Conservation (phyloP, 2,113 vertebrate genomes). For the Oplegnathus fasciatus region DNA sequence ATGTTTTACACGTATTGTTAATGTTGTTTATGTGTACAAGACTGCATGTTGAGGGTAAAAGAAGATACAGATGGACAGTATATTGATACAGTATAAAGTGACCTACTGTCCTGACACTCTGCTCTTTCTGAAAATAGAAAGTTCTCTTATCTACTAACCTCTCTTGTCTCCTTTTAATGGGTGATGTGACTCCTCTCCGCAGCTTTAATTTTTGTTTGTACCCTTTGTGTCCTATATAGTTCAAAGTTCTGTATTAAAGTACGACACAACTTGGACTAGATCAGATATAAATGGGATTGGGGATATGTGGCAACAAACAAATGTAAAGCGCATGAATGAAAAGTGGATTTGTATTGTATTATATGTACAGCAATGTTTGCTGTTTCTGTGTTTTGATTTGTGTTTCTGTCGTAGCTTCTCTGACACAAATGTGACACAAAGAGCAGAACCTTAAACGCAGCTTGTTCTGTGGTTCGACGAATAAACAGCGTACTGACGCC, state of each 20-base stretch:
- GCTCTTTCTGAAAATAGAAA: not conserved
- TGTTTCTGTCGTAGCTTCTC: not conserved
- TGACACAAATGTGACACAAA: not conserved
- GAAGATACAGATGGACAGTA: not conserved
- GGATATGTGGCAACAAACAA: not conserved
- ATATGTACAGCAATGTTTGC: not conserved
- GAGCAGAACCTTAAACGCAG: not conserved
- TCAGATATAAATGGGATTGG: not conserved
- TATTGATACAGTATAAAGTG: not conserved
- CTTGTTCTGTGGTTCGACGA: not conserved
- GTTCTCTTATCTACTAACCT: not conserved
- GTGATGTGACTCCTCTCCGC: not conserved
- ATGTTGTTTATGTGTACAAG: not conserved
- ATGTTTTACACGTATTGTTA: not conserved
- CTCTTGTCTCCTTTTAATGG: not conserved
- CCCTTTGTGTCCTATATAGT: not conserved
- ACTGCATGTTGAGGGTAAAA: not conserved
- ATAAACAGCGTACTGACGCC: constrained; percentile 10
- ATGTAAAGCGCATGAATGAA: not conserved
- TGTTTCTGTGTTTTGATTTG: not conserved
- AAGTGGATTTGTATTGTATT: not conserved
- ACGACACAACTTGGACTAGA: not conserved
- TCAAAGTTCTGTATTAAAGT: not conserved
- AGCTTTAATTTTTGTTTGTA: not conserved
- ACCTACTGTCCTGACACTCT: not conserved